A percentile compares a stretch with the other conserved stretches of the same genome.
These are phyloP conservation scores for Tachycineta bicolor DNA, from an alignment of 2,113 vertebrate species.

Conservation along the genomic window DNA sequence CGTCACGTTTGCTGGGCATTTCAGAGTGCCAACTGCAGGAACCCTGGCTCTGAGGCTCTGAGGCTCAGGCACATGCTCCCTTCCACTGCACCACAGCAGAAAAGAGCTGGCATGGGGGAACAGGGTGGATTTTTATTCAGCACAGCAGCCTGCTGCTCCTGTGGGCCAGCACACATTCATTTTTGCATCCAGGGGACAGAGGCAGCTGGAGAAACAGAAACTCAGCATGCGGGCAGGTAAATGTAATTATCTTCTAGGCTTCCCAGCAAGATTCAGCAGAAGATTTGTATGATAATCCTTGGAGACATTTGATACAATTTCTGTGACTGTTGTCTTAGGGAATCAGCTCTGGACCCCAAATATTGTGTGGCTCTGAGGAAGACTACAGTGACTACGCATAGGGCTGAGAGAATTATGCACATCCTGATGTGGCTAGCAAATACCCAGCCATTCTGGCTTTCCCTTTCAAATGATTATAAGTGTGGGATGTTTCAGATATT, in stretches of 20 bases:
- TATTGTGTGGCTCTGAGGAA: background rate
- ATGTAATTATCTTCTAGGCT: background rate
- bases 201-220: background rate
- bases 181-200: rapidly evolving
- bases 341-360: background rate
- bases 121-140: background rate
- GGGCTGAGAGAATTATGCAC: background rate
- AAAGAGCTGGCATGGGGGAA: background rate
- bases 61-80: rapidly evolving
- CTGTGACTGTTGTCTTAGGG: background rate
- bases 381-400: background rate
- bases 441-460: background rate
- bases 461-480: background rate
- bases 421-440: background rate
- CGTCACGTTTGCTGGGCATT: background rate
- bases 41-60: rapidly evolving
- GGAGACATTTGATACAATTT: background rate
- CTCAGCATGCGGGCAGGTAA: background rate
- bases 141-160: background rate
- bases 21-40: background rate
- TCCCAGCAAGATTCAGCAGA: background rate
- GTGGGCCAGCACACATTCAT: background rate
- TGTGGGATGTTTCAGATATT: background rate
- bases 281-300: background rate
- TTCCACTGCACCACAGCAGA: background rate